Conservation (phyloP, 1,140 invertebrate species). For the Ceratosolen fusciceps region DNA sequence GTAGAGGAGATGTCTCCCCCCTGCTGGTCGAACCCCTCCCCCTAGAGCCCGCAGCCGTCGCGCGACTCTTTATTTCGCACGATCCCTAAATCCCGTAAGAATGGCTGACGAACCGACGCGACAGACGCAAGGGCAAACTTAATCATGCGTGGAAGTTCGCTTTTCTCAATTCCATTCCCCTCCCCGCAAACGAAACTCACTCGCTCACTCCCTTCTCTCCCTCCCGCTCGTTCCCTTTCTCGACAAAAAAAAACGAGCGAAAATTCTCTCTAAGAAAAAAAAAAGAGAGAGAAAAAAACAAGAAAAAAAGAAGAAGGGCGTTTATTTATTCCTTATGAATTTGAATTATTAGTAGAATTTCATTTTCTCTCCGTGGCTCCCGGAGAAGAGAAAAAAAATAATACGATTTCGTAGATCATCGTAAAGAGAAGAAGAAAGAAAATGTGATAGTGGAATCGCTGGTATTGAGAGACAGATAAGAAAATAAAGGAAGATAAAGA, state of each 20-base stretch:
- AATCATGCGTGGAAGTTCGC: slow-evolving; percentile 21
- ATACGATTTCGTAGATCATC: slow-evolving; percentile 41
- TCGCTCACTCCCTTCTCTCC: background rate
- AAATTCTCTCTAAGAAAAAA: too few species aligned
- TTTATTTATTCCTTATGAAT: background rate
- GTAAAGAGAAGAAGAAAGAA: slow-evolving; percentile 54
- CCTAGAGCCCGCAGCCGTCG: too few species aligned
- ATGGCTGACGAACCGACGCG: slow-evolving; percentile 27
- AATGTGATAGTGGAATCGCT: slow-evolving; percentile 59
- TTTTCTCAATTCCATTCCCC: background rate
- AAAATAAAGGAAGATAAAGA: too few species aligned
- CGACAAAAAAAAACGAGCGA: too few species aligned
- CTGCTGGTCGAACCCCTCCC: too few species aligned
- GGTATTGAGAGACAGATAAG: slow-evolving; percentile 52
- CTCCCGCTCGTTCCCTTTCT: too few species aligned
- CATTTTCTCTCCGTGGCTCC: background rate
- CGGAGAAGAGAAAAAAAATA: slow-evolving; percentile 39
- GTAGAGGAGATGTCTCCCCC: too few species aligned
- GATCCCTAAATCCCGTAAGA: slow-evolving; percentile 49
- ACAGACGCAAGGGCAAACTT: slow-evolving; percentile 39
- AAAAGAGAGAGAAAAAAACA: too few species aligned
- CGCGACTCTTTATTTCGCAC: slow-evolving; percentile 55
- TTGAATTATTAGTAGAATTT: background rate
- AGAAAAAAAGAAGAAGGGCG: slow-evolving; percentile 17
- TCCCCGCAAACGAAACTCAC: slow-evolving; percentile 9